Evolutionary conservation across 2,888 invertebrate species (phyloP).

Genomic region (Heterodera filipjevi): DNA sequence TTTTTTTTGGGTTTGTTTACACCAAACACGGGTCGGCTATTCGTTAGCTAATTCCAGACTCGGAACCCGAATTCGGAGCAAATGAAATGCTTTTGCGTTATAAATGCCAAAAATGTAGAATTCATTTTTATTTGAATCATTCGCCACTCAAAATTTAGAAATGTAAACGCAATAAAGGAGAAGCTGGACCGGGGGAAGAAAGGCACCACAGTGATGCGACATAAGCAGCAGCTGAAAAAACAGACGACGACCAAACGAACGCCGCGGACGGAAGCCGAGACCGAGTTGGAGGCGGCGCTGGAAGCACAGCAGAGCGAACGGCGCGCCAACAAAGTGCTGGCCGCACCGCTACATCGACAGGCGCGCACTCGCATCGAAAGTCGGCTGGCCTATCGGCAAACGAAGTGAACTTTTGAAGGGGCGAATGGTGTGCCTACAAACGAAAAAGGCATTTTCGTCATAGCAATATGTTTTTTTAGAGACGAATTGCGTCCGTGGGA

Average conservation of each 20-base stretch:
- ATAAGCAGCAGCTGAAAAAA: conserved; percentile 17
- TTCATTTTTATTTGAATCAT: too few relatives aligned
- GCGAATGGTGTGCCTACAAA: neutral
- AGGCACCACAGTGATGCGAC: conserved; percentile 17
- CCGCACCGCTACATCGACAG: conserved; percentile 50
- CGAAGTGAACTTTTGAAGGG: conserved; percentile 42
- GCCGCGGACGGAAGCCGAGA: conserved; percentile 8
- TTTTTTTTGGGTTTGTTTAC: too few relatives aligned
- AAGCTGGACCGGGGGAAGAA: conserved; percentile 29
- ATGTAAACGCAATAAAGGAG: conserved; percentile 38
- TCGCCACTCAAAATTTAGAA: conserved; percentile 31
- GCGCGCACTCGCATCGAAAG: conserved; percentile 49
- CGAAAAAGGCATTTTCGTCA: neutral
- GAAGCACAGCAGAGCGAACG: conserved; percentile 26
- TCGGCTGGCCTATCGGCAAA: conserved; percentile 50
- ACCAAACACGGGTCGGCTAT: too few relatives aligned
- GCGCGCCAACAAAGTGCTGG: conserved; percentile 38
- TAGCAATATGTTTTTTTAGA: conserved; percentile 39
- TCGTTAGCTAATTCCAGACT: too few relatives aligned
- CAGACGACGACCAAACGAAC: neutral
- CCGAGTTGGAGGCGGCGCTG: conserved; percentile 20
- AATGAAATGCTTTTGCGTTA: too few relatives aligned
- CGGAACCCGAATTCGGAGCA: too few relatives aligned
- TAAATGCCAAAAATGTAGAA: too few relatives aligned
- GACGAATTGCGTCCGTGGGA: conserved; percentile 56